A percentile compares a stretch with the other conserved stretches of the same genome.
Conservation (phyloP, 2,113 vertebrate genomes). For the Haplotaxodon microlepis region DNA sequence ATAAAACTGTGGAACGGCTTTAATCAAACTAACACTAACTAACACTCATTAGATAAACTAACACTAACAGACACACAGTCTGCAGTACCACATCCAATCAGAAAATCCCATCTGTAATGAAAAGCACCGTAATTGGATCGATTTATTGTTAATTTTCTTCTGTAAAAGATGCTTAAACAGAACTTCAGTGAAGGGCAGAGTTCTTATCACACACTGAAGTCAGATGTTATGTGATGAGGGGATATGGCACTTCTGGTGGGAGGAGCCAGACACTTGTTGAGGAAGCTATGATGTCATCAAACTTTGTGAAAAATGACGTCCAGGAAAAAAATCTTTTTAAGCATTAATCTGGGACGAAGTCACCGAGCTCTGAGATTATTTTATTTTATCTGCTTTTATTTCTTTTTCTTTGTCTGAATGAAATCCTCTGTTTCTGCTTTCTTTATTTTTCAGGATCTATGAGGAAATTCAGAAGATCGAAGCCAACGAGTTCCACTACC, state of each 20-base stretch:
- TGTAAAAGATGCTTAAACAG: neutral
- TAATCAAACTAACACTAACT: neutral
- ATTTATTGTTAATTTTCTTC: neutral
- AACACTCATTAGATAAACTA: neutral
- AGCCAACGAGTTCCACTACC: constrained; percentile 92
- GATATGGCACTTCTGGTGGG: neutral
- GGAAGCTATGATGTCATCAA: neutral
- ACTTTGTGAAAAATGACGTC: neutral
- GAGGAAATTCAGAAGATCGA: constrained; percentile 96
- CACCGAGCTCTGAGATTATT: neutral
- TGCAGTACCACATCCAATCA: neutral
- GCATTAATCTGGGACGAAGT: fast-evolving
- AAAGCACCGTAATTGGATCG: neutral
- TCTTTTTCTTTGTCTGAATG: neutral
- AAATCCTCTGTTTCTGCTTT: neutral
- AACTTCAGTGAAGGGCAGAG: neutral
- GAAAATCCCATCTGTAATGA: neutral
- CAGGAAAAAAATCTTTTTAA: neutral
- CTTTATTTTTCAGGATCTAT: constrained; percentile 78
- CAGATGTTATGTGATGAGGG: neutral
- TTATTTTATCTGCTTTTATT: neutral
- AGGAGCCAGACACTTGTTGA: neutral
- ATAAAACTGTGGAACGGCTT: neutral
- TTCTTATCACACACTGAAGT: neutral
- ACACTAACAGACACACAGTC: neutral